Conservation (phyloP, 2,888 invertebrate species). For the Omphaloscelis lunosa region DNA sequence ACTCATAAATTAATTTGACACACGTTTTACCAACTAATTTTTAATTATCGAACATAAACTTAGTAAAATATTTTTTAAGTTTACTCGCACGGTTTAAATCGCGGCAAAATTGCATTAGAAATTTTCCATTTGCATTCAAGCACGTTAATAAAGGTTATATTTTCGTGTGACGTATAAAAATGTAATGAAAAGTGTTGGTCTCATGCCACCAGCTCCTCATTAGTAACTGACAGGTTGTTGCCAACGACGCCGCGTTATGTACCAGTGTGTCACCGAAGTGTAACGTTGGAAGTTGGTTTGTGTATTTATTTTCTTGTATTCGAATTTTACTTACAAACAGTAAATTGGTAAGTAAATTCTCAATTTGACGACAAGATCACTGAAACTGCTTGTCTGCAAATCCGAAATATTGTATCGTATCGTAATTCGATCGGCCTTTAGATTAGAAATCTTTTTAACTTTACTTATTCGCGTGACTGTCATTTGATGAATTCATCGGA, state of each 20-base stretch:
- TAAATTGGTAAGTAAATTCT: too few species aligned
- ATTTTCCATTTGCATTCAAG: slow-evolving; percentile 44
- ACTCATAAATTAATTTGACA: slow-evolving; percentile 40
- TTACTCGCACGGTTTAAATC: slow-evolving; percentile 14
- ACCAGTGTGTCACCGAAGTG: slow-evolving; percentile 56
- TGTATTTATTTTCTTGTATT: too few species aligned
- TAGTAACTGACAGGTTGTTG: slow-evolving; percentile 76
- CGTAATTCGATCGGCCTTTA: too few species aligned
- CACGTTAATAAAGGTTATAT: slow-evolving; percentile 33
- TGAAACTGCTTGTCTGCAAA: too few species aligned
- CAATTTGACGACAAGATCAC: too few species aligned
- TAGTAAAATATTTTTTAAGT: slow-evolving; percentile 7
- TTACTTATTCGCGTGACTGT: too few species aligned
- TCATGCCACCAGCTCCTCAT: slow-evolving; percentile 71
- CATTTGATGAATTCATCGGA: too few species aligned
- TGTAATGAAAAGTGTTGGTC: slow-evolving; percentile 74
- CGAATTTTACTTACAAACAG: too few species aligned
- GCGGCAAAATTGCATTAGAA: slow-evolving; percentile 47
- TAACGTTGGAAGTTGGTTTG: too few species aligned
- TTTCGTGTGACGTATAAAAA: slow-evolving; percentile 53
- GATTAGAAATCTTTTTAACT: too few species aligned
- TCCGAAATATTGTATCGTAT: too few species aligned
- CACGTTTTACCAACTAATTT: slow-evolving; percentile 22
- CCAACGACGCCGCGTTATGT: slow-evolving; percentile 55
- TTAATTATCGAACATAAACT: slow-evolving; percentile 25